phyloP scores from a whole-genome alignment of 1,140 invertebrate genomes.

The Drosophila ogumai region DNA sequence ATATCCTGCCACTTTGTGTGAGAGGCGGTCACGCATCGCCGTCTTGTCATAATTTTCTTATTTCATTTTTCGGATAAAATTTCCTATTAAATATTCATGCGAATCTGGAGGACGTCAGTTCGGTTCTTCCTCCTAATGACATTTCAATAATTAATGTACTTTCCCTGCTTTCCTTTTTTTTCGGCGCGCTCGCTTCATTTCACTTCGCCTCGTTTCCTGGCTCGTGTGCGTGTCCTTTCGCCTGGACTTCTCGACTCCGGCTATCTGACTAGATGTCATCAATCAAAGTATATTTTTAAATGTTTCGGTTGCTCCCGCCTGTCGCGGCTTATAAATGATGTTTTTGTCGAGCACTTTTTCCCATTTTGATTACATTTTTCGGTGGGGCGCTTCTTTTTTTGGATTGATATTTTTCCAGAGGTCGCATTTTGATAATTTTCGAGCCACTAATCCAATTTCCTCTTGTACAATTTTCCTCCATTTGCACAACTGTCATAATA shows the following conservation, averaged over 20 bases:
- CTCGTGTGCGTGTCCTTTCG: slow-evolving; percentile 72
- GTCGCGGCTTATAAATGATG: slow-evolving; percentile 82
- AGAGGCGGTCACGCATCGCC: slow-evolving; percentile 73
- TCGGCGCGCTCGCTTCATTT: slow-evolving; percentile 39
- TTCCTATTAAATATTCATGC: slow-evolving; percentile 81
- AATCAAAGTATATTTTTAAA: slow-evolving; percentile 77
- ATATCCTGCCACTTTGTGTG: slow-evolving; percentile 49
- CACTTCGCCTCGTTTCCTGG: slow-evolving; percentile 36
- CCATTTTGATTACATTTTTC: slow-evolving; percentile 59
- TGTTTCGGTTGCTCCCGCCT: slow-evolving; percentile 65
- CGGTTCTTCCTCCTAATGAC: slow-evolving; percentile 75
- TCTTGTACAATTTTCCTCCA: slow-evolving; percentile 43
- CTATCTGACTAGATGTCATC: slow-evolving; percentile 66
- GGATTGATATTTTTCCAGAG: slow-evolving; percentile 54
- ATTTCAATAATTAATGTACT: slow-evolving; percentile 83
- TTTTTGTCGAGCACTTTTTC: slow-evolving; percentile 47
- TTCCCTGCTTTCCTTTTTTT: slow-evolving; percentile 57
- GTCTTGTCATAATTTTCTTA: slow-evolving; percentile 70
- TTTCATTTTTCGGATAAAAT: slow-evolving; percentile 44
- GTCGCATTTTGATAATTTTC: slow-evolving; percentile 62
- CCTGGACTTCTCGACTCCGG: slow-evolving; percentile 68
- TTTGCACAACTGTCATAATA: slow-evolving; percentile 76
- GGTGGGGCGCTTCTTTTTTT: slow-evolving; percentile 19
- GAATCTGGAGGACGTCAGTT: slow-evolving; percentile 72
- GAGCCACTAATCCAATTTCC: slow-evolving; percentile 60